Evolutionary conservation across 2,113 vertebrate genomes (phyloP).

Genomic region (Vidua chalybeata): DNA sequence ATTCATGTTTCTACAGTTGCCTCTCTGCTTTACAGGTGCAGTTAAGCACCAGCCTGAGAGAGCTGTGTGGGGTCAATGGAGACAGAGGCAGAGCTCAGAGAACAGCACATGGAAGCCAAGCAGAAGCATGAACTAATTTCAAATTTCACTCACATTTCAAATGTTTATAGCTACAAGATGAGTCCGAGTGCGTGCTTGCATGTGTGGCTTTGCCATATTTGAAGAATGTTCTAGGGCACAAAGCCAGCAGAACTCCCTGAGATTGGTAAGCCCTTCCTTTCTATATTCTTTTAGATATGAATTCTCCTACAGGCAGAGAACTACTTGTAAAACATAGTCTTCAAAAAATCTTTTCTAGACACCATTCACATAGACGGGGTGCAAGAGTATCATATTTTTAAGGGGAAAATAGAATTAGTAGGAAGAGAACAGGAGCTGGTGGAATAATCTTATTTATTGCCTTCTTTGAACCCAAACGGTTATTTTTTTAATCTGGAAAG

Average conservation of each 20-base stretch:
- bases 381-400: not conserved
- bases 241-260: not conserved
- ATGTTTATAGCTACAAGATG: not conserved
- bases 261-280: not conserved
- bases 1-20: not conserved
- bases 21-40: not conserved
- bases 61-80: not conserved
- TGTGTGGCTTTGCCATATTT: not conserved
- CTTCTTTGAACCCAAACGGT: not conserved
- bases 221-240: not conserved
- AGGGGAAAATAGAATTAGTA: not conserved
- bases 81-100: not conserved
- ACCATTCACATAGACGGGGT: not conserved
- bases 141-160: not conserved
- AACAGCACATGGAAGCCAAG: not conserved
- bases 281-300: not conserved
- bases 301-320: not conserved
- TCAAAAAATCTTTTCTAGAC: not conserved
- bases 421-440: not conserved
- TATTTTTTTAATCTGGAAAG: not conserved
- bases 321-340: not conserved
- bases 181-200: not conserved
- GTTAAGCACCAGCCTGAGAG: not conserved
- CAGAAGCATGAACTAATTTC: not conserved
- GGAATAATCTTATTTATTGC: not conserved